Base-by-base conservation (phyloP, 2,797 vertebrate species). In the Fringilla coelebs region DNA sequence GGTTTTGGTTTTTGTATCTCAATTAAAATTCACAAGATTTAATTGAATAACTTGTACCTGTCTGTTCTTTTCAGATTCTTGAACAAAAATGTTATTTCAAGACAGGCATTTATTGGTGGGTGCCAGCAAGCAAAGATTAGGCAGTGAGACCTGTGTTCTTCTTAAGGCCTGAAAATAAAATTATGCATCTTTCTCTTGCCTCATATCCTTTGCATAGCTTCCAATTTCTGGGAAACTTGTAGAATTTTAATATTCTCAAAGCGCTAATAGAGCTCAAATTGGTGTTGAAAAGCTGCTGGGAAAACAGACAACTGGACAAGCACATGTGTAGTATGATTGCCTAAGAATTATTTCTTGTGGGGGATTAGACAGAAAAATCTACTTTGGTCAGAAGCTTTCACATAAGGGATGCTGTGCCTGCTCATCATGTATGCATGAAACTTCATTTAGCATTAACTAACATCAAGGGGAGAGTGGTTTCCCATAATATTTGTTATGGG, bases 51-150 rank as follows among this genome's bases (percentile, higher is more conserved):
- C 26, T 46, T 54, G 5, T 13, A 21, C 13, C 22, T 74, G 17
- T 6, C 18, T 25, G 7, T 26, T 25, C 71, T 43, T 65, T 67
- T 52, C 13, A 49, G 21, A 34, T 32, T 78, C 17, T 71, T 81
- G 28, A 78, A 77, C 1, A 0, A 73, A 78, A 71, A 32, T 0
- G 0, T 17, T 49, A 7, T 41, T 81, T 81, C 28, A n/a, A 54
- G 71, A 31, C 13, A 7, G 17, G 12, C 11, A n/a, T 1, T 0
- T 52, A 2, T 6, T 60, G 16, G 13, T 74, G 41, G 17, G 20
- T 36, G 34, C 11, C 12, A 52, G 10, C 17, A 45, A 52, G 10
- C 17, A 45, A 57, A 74, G 66, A 15, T 41, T 7, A 45, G 17
- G 4, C 15, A 36, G 14, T 10, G 43, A 5, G 3, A 85, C 18